A percentile compares a stretch with the other conserved stretches of the same genome.
These are phyloP conservation scores for Ramphastos sulfuratus DNA, from an alignment of 2,113 vertebrate genomes.

Conservation along the genomic window DNA sequence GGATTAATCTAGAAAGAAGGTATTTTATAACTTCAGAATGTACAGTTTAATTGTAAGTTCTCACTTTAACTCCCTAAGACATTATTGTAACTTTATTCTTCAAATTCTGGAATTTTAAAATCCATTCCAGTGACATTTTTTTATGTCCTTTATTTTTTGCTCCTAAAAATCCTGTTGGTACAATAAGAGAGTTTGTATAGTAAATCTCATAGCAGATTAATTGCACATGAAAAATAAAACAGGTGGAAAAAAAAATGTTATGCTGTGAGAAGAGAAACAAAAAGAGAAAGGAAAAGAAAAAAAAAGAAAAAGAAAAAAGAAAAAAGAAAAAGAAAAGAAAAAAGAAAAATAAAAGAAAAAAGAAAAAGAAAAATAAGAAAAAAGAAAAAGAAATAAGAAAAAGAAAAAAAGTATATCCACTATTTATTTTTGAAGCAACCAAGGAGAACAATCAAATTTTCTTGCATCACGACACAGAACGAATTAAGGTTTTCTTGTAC, in stretches of 20 bases:
- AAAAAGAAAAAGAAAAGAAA: no score
- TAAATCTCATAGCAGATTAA: background rate
- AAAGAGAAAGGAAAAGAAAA: background rate
- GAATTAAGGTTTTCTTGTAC: background rate
- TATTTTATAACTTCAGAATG: background rate
- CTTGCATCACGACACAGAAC: background rate
- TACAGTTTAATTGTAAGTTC: background rate
- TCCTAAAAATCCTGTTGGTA: background rate
- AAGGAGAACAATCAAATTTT: background rate
- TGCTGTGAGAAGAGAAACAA: no score
- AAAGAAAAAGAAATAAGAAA: no score
- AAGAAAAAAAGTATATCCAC: no score
- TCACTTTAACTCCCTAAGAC: background rate
- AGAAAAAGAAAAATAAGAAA: no score
- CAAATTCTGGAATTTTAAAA: background rate
- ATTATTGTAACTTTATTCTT: background rate
- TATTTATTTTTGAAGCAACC: background rate
- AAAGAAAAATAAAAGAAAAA: background rate
- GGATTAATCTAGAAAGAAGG: background rate
- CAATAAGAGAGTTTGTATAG: background rate
- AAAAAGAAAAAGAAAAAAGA: background rate
- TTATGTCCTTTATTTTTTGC: background rate
- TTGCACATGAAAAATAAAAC: background rate
- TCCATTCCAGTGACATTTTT: background rate
- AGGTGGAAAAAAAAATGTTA: background rate